phyloP scores from a whole-genome alignment of 2,797 vertebrate species.

The Mallotus villosus region DNA sequence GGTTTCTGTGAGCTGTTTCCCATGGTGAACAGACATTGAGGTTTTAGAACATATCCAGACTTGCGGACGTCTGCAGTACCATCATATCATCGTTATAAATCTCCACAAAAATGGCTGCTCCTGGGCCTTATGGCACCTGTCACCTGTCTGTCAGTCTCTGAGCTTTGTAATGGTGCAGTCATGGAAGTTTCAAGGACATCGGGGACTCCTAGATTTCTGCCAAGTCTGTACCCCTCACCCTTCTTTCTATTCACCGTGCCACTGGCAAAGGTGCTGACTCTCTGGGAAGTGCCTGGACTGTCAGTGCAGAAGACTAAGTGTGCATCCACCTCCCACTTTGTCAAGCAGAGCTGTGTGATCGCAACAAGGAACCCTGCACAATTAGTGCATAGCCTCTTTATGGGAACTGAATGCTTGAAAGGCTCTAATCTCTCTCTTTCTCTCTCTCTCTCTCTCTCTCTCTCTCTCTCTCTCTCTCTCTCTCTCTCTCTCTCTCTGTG shows the following conservation, averaged over 20 bases:
- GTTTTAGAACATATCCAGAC: too few relatives aligned
- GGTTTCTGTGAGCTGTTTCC: neutral
- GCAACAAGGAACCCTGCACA: conserved; percentile 47
- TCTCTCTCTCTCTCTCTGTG: too few relatives aligned
- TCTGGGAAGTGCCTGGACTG: conserved; percentile 58
- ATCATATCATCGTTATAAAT: too few relatives aligned
- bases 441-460: too few relatives aligned
- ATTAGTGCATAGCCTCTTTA: conserved; percentile 64
- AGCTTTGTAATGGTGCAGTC: conserved; percentile 14
- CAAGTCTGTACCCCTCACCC: conserved; percentile 35
- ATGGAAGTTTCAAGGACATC: conserved; percentile 67
- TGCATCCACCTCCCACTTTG: conserved; percentile 58
- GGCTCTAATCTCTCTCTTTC: too few relatives aligned
- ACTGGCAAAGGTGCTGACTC: conserved; percentile 71
- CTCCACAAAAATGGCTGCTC: too few relatives aligned
- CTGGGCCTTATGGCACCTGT: too few relatives aligned
- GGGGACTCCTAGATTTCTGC: conserved; percentile 45
- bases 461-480: too few relatives aligned
- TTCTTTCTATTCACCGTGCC: conserved; percentile 59
- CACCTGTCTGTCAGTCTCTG: too few relatives aligned
- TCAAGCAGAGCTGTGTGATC: conserved; percentile 43
- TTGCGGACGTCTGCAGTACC: too few relatives aligned
- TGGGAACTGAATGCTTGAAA: conserved; percentile 17
- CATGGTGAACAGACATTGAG: too few relatives aligned
- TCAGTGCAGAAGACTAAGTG: conserved; percentile 70